Percentiles rank a stretch among this genome's conserved stretches.
Evolutionary conservation across 2,888 invertebrate species (phyloP).

Genomic region (Diloba caeruleocephala): DNA sequence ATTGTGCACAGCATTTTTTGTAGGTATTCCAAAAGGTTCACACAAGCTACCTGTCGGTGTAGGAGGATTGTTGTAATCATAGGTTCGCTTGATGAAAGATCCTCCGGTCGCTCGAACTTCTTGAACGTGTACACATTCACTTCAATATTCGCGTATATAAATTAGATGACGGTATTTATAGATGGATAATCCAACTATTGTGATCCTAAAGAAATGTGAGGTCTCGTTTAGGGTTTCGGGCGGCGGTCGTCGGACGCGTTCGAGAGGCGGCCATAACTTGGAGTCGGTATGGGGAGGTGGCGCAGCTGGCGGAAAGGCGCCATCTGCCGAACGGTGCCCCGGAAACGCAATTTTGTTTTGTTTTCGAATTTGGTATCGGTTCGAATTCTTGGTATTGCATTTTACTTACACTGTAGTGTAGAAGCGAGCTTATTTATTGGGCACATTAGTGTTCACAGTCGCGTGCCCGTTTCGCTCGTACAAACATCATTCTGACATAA

Average conservation of each 20-base stretch:
- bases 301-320: constrained; percentile 88
- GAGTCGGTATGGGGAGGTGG: constrained; percentile 62
- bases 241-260: constrained; percentile 17
- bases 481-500: constrained; percentile 53
- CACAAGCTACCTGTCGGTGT: constrained; percentile 84
- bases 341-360: constrained; percentile 84
- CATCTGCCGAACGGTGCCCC: constrained; percentile 84
- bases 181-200: constrained; percentile 36
- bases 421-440: constrained; percentile 49
- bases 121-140: constrained; percentile 79
- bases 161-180: constrained; percentile 57
- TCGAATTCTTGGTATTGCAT: constrained; percentile 64
- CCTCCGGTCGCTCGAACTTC: constrained; percentile 59
- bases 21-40: constrained; percentile 67
- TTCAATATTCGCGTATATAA: constrained; percentile 62
- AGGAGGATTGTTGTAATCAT: constrained; percentile 77
- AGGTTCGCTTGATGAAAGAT: constrained; percentile 66
- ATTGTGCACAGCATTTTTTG: constrained; percentile 82
- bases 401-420: constrained; percentile 44
- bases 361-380: constrained; percentile 74
- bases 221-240: constrained; percentile 35
- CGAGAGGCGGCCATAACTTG: constrained; percentile 64
- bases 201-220: constrained; percentile 20
- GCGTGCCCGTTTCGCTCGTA: constrained; percentile 64
- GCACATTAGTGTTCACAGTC: constrained; percentile 65